Conservation (phyloP, 1,140 invertebrate genomes). For the Penaeus indicus region DNA sequence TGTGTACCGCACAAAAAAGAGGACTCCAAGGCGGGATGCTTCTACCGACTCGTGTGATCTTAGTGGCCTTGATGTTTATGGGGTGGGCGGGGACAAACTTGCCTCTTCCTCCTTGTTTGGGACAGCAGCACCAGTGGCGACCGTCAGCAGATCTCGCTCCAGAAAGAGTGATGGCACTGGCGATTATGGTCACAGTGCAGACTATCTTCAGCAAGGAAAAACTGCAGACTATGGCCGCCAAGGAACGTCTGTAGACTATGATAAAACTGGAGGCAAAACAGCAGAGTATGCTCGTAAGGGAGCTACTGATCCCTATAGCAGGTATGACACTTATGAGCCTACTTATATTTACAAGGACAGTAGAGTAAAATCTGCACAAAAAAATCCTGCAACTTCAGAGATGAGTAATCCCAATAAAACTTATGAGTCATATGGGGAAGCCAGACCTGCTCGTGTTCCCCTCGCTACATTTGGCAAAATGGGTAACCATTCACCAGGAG, state of each 20-base stretch:
- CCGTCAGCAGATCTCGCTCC: slow-evolving; percentile 40
- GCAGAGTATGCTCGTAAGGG: slow-evolving; percentile 38
- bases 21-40: slow-evolving; percentile 43
- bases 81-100: slow-evolving; percentile 46
- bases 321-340: slow-evolving; percentile 48
- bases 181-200: slow-evolving; percentile 16
- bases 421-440: slow-evolving; percentile 52
- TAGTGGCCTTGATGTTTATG: slow-evolving; percentile 61
- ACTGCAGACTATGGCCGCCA: slow-evolving; percentile 4
- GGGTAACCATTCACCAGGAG: slow-evolving; percentile 16
- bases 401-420: slow-evolving; percentile 29
- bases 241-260: slow-evolving; percentile 20
- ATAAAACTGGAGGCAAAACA: neutral
- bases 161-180: slow-evolving; percentile 55
- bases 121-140: slow-evolving; percentile 30
- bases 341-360: slow-evolving; percentile 45
- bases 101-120: slow-evolving; percentile 59
- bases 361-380: slow-evolving; percentile 2
- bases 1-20: slow-evolving; percentile 53
- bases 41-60: slow-evolving; percentile 64
- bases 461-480: slow-evolving; percentile 63
- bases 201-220: no score
- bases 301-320: slow-evolving; percentile 27
- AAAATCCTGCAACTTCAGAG: slow-evolving; percentile 19
- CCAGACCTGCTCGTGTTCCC: slow-evolving; percentile 48